Conservation (phyloP, 2,888 invertebrate genomes). For the Calephelis perditalis region DNA sequence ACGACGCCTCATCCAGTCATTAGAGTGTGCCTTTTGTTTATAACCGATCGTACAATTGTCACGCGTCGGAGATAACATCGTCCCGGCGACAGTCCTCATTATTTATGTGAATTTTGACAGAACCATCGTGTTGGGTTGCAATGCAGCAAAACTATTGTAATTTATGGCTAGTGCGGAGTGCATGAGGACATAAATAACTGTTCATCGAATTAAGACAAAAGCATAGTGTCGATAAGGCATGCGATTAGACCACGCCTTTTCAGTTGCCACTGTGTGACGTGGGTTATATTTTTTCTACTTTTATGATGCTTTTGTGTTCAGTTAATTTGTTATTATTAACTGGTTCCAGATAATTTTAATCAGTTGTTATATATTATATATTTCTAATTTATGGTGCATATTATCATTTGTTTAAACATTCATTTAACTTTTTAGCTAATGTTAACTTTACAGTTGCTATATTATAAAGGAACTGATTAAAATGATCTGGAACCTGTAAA, state of each 20-base stretch:
- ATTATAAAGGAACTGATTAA: too few species aligned
- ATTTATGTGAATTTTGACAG: conserved; percentile 76
- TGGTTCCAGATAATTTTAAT: background rate
- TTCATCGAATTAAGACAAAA: conserved; percentile 74
- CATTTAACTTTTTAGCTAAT: too few species aligned
- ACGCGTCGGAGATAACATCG: conserved; percentile 61
- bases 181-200: conserved; percentile 58
- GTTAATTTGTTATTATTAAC: conserved; percentile 24
- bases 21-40: conserved; percentile 68
- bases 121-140: conserved; percentile 40
- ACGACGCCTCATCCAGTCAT: conserved; percentile 73
- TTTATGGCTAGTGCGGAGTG: conserved; percentile 61
- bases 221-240: conserved; percentile 57
- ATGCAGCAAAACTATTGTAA: conserved; percentile 61
- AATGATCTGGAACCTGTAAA: too few species aligned
- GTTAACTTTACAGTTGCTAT: too few species aligned
- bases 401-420: too few species aligned
- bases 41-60: conserved; percentile 62
- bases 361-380: too few species aligned
- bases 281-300: conserved; percentile 59
- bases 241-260: conserved; percentile 61
- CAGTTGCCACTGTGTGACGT: conserved; percentile 58
- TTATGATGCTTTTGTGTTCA: conserved; percentile 51
- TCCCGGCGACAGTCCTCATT: conserved; percentile 57
- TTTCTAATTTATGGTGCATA: too few species aligned